Conservation (phyloP, 2,888 invertebrate genomes). For the Tipula confusa region DNA sequence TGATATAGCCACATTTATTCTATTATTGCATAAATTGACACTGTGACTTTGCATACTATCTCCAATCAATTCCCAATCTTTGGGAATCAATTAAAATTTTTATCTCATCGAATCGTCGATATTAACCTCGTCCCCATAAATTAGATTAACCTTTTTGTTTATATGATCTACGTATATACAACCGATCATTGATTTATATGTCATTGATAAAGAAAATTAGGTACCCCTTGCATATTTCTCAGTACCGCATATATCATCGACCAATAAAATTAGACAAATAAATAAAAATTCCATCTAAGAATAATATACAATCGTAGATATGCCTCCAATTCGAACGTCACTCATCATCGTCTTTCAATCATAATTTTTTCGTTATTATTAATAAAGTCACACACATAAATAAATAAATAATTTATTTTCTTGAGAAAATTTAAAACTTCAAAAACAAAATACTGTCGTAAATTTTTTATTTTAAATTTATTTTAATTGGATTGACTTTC, state of each 20-base stretch:
- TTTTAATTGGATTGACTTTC: conserved; percentile 25
- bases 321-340: neutral
- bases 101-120: neutral
- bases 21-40: no score
- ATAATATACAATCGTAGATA: neutral
- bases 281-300: neutral
- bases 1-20: no score
- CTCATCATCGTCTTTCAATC: conserved; percentile 6
- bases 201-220: neutral
- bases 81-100: neutral
- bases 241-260: neutral
- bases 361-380: neutral
- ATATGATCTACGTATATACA: no score
- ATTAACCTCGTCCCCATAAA: neutral
- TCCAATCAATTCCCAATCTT: no score
- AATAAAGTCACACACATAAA: conserved; percentile 25
- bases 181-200: neutral
- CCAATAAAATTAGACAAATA: neutral
- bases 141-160: neutral
- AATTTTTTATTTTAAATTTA: neutral
- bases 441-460: neutral
- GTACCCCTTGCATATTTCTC: neutral
- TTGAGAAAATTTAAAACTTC: neutral
- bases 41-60: no score
- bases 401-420: conserved; percentile 3